Conservation (phyloP, 2,797 vertebrate genomes). For the Apogon hyalosoma region DNA sequence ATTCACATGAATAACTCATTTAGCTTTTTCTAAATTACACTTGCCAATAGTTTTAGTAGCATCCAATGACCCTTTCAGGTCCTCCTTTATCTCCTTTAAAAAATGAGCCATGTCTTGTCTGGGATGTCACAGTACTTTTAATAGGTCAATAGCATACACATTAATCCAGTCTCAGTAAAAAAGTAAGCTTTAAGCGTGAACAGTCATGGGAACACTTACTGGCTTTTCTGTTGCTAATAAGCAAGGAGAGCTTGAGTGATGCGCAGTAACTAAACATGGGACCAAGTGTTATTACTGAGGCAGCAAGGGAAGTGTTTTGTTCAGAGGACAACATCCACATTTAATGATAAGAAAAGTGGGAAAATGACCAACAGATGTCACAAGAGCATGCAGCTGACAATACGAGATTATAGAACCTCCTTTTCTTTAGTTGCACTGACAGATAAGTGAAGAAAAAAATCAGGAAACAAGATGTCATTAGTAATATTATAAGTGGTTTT, state of each 20-base stretch:
- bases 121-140: slow-evolving; percentile 54
- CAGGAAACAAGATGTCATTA: not conserved
- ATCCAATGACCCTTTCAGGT: slow-evolving; percentile 61
- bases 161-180: slow-evolving; percentile 43
- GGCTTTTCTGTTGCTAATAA: slow-evolving; percentile 26
- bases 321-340: not conserved
- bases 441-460: not conserved
- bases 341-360: not conserved
- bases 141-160: slow-evolving; percentile 41
- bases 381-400: not conserved
- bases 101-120: slow-evolving; percentile 54
- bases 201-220: slow-evolving; percentile 49
- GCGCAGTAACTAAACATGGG: slow-evolving; percentile 12
- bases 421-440: not conserved
- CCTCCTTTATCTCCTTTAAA: slow-evolving; percentile 63
- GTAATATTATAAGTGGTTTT: not conserved
- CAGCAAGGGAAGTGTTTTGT: not conserved
- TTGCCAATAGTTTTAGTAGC: slow-evolving; percentile 44
- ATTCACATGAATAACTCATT: slow-evolving; percentile 69
- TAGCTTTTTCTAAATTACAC: slow-evolving; percentile 56
- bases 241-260: slow-evolving; percentile 25
- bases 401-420: not conserved
- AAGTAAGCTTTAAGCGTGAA: slow-evolving; percentile 37
- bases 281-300: not conserved
- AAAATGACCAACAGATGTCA: not conserved